Base-by-base conservation (phyloP, 2,113 vertebrate species). In the Pleuronectes platessa region DNA sequence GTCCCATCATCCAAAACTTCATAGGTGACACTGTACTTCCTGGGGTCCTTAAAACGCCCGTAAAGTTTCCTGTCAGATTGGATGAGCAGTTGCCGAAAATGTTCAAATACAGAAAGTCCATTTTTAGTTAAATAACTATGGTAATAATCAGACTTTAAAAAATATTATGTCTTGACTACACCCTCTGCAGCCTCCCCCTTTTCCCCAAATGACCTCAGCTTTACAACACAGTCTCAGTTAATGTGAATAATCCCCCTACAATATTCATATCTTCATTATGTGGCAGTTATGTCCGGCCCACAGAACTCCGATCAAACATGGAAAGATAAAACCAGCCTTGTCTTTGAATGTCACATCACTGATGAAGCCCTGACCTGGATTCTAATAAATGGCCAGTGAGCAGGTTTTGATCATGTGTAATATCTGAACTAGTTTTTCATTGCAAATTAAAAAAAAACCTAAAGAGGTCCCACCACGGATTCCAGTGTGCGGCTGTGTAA, bases 361-460 rank as follows among this genome's bases (percentile, higher is more conserved):
- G 61, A 86, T 55, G 26, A 84, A 87, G 83, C 70, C 12, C 59
- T 60, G 69, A 84, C 82, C 78, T 77, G 78, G 54, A 86, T 81
- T 84, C 23, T 70, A 86, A 81, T 78, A 58, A 87, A 58, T 61
- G 27, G 55, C 59, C 63, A 71, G 64, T 2, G 6, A 70, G 64
- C 55, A 3, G 61, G 23, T 66, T 84, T 77, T 81, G 65, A 86
- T 84, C 64, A 35, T 26, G 15, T 68, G 21, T 35, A 68, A 82
- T 67, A 60, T 77, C 40, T 64, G 60, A n/a, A 17, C 47, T 53
- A 35, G 15, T 8, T 61, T 71, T 83, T 51, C 53, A 6, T 73
- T 53, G 51, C 45, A 17, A 49, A 5, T 18, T 49, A 49, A 18
- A 49, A 49, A 18, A 49, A 49, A 17, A 15, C 45, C 14, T 17